Conservation (phyloP, 2,888 invertebrate genomes). For the Sarcophaga variegata region DNA sequence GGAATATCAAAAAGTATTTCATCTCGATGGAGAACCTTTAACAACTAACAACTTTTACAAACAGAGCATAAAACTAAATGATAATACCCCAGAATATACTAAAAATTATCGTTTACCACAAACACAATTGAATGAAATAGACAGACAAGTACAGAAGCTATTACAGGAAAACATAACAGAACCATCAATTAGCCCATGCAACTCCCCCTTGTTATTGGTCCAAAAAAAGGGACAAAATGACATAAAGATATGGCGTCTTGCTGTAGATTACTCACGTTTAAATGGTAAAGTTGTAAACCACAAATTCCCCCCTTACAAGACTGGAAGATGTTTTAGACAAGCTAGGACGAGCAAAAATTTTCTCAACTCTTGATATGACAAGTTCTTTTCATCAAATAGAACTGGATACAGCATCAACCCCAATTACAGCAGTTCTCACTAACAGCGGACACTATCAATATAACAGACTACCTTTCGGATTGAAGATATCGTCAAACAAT, state of each 20-base stretch:
- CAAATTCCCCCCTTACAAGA: slow-evolving; percentile 25
- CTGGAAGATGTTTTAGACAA: slow-evolving; percentile 22
- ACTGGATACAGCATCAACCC: slow-evolving; percentile 4
- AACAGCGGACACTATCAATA: too few relatives aligned
- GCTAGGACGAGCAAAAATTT: slow-evolving; percentile 12
- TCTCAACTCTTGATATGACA: slow-evolving; percentile 18
- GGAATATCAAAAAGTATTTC: neutral
- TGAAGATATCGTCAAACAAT: slow-evolving; percentile 45
- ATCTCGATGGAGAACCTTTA: too few relatives aligned
- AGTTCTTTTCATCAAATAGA: slow-evolving; percentile 16
- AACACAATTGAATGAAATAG: slow-evolving; percentile 35
- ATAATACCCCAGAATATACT: slow-evolving; percentile 4
- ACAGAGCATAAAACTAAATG: neutral
- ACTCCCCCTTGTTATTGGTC: neutral
- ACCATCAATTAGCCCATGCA: slow-evolving; percentile 24
- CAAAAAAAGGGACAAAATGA: slow-evolving; percentile 2
- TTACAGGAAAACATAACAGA: slow-evolving; percentile 18
- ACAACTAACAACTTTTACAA: neutral
- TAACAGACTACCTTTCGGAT: slow-evolving; percentile 12
- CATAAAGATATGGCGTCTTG: neutral
- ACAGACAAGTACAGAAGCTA: slow-evolving; percentile 26
- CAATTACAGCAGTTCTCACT: too few relatives aligned
- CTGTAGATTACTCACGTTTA: neutral
- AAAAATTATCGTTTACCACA: slow-evolving; percentile 36
- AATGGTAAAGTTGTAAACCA: slow-evolving; percentile 4